Evolutionary conservation across 2,113 vertebrate genomes (phyloP).

Genomic region (Picathartes gymnocephalus): DNA sequence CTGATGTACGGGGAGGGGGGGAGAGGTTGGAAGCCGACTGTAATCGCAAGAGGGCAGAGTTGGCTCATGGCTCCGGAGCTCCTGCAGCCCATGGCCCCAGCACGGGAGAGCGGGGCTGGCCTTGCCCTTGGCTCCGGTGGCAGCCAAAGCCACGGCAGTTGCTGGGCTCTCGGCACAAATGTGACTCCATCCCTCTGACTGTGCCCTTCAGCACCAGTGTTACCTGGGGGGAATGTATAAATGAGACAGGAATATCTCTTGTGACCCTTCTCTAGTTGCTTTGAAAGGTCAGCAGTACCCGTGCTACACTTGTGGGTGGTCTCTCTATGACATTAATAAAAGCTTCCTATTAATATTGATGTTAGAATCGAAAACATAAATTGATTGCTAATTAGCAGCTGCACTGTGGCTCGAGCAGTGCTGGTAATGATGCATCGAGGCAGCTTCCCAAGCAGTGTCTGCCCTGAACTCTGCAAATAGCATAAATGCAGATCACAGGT

Average conservation of each 20-base stretch:
- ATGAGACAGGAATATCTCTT: background rate
- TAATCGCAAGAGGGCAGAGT: constrained; percentile 55
- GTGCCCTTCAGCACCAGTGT: background rate
- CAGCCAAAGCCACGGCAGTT: background rate
- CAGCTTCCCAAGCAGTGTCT: background rate
- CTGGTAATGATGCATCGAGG: background rate
- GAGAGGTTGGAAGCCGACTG: background rate
- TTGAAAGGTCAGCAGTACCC: background rate
- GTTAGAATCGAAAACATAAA: constrained; percentile 2
- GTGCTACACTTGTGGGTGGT: accelerated
- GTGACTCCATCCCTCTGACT: background rate
- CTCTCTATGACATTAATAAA: background rate
- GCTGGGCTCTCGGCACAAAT: background rate
- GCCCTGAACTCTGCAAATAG: background rate
- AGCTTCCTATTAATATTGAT: background rate
- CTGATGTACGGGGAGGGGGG: accelerated
- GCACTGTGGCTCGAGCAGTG: background rate
- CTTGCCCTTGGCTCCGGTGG: background rate
- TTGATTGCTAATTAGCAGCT: constrained; percentile 42
- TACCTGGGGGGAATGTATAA: background rate
- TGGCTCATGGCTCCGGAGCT: background rate
- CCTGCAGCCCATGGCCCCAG: background rate
- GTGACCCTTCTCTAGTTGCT: background rate
- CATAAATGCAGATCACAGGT: background rate
- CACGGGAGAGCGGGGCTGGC: background rate